Base-by-base conservation (phyloP, 2,113 vertebrate genomes). In the Chionis minor region DNA sequence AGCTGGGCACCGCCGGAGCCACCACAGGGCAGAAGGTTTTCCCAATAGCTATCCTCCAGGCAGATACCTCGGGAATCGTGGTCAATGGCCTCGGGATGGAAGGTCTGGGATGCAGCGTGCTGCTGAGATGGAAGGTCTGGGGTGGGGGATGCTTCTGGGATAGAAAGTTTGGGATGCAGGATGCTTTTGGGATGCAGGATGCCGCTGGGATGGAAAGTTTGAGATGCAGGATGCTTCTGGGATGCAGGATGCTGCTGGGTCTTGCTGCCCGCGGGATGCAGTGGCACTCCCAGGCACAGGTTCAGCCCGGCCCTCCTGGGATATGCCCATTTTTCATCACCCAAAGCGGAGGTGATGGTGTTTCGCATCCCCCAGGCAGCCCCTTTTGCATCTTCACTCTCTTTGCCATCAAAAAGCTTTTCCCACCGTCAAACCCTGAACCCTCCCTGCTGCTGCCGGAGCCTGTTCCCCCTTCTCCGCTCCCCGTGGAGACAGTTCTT, bases 1-100 rank as follows among this genome's bases (percentile, higher is more conserved):
- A 70, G 61, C 28, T 6, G 8, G 54, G 28, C n/a, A 30, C 32
- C 0, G 2, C 66, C 5, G 2, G 77, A 38, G 13, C 30, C 47
- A 20, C 1, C 1, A 11, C 4, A 18, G 26, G 21, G 42, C 80
- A 66, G 61, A 23, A 24, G 47, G 16, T 30, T 80, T 63, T 62
- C 28, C 19, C 66, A 40, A 4, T 32, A 52, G 54, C 18, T 17
- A 8, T 38, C 42, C 30, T 59, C 6, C 1, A 2, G 80, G 45
- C n/a, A 40, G 40, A 14, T 30, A 30, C 6, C 8, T 2, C 0
- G 0, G 58, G 47, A 35, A 7, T 10, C 0, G 0, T 1, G 3
- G 30, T 35, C 28, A 21, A 18, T 28, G 47, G 58, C 65, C 69
- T 40, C 3, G 3, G 51, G 44, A 17, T 52, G 80, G 51, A 44